Evolutionary conservation across 2,797 vertebrate species (phyloP).

Genomic region (Coreius guichenoti): DNA sequence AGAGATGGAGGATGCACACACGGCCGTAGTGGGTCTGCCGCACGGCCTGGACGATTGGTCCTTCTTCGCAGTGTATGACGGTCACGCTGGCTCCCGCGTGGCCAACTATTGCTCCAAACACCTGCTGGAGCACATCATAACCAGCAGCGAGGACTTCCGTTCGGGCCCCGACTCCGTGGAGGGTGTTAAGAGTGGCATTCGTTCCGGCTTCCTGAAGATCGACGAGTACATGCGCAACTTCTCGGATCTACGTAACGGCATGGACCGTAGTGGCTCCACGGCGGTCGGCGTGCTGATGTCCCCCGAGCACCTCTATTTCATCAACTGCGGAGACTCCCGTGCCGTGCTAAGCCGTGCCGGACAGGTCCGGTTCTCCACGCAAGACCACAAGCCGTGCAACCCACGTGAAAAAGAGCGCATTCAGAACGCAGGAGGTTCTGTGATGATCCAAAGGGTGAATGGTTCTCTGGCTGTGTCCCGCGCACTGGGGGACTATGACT

Average conservation of each 20-base stretch:
- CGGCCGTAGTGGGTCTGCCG: constrained; percentile 95
- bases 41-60: constrained; percentile 97
- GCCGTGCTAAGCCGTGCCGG: constrained; percentile 91
- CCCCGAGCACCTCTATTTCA: constrained; percentile 95
- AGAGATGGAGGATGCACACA: constrained; percentile 99
- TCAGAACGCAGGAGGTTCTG: constrained; percentile 97
- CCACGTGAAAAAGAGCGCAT: constrained; percentile 97
- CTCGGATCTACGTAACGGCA: constrained; percentile 95
- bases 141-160: constrained; percentile 90
- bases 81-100: constrained; percentile 96
- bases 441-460: constrained; percentile 99
- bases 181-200: constrained; percentile 95
- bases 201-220: constrained; percentile 98
- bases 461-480: constrained; percentile 97
- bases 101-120: constrained; percentile 98
- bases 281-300: constrained; percentile 96
- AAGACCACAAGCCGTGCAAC: constrained; percentile 99
- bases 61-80: constrained; percentile 98
- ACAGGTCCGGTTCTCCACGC: constrained; percentile 97
- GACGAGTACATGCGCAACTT: constrained; percentile 99
- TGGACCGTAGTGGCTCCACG: constrained; percentile 99
- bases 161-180: constrained; percentile 87
- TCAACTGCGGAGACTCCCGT: constrained; percentile 98
- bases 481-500: constrained; percentile 98
- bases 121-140: constrained; percentile 95